Evolutionary conservation across 2,113 vertebrate species (phyloP).

Genomic region (Ammospiza nelsoni): DNA sequence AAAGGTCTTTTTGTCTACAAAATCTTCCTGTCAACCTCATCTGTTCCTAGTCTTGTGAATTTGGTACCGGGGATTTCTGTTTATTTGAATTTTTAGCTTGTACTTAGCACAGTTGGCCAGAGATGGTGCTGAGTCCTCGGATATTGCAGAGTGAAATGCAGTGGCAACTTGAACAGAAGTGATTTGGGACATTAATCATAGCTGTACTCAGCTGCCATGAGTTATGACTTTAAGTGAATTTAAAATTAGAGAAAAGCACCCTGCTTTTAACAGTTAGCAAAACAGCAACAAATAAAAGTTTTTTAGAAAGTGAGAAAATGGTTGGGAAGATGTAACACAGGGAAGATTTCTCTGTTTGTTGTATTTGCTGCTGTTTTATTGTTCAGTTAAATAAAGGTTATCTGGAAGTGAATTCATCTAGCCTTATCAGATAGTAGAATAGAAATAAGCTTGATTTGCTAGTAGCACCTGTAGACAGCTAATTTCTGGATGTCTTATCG

Average conservation of each 20-base stretch:
- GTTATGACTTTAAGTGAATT: neutral
- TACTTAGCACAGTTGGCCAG: slow-evolving; percentile 48
- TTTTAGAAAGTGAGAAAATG: neutral
- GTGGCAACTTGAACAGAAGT: neutral
- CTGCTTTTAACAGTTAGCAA: neutral
- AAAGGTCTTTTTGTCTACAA: neutral
- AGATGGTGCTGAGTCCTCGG: slow-evolving; percentile 62
- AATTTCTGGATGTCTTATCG: neutral
- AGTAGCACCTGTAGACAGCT: neutral
- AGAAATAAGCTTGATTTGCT: neutral
- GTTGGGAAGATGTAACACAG: neutral
- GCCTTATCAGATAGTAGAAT: neutral
- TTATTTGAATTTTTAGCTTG: slow-evolving; percentile 29
- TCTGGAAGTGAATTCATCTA: neutral
- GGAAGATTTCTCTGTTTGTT: neutral
- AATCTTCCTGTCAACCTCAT: slow-evolving; percentile 1
- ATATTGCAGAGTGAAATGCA: slow-evolving; percentile 5
- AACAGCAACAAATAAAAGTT: neutral
- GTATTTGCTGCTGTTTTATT: neutral
- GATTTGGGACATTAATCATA: neutral
- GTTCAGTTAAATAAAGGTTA: neutral
- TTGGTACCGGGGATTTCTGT: neutral
- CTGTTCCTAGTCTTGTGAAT: neutral
- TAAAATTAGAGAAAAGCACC: neutral
- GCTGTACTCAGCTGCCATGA: neutral